Base-by-base conservation (phyloP, 2,888 invertebrate genomes). In the Orchesellides sinensis region DNA sequence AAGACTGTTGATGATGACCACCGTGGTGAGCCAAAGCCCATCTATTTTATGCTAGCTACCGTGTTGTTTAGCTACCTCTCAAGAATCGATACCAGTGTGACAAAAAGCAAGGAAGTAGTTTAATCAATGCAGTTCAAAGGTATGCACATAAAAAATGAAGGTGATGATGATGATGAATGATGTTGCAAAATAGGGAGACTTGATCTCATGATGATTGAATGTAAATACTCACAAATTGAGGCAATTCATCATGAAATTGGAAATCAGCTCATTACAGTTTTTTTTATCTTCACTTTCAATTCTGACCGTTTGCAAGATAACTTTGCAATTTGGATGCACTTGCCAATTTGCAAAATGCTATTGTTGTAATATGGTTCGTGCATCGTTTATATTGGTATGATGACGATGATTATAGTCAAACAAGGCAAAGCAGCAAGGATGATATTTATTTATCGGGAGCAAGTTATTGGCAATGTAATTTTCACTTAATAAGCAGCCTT, bases 161-260 rank as follows among this genome's bases (percentile, higher is more conserved):
- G 47, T 73, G 25, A 49, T 61, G 29, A 63, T 17, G 10, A 56
- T 75, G 66, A 19, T 45, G 29, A 45, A n/a, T n/a, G n/a, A n/a
- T n/a, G n/a, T 14, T 75, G 45, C 75, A 32, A 56, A 66, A 56
- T 25, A 54, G 17, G 40, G 49, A 32, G 25, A 35, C 23, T n/a
- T n/a, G 19, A 17, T 29, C 45, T 59, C 59, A 29, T 23, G 32
- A 27, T 70, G 68, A 21, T 63, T 29, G 40, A 63, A 40, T 63
- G 29, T 25, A 65, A 74, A 65, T 54, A 47, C 27, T 32, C 47
- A 47, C 40, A 85, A 77, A 83, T 81, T 83, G 81, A 81, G 80
- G 83, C 83, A 83, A 85, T 85, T 83, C 78, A 78, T 85, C 83
- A 85, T 63, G 63, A 81, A 73, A 85, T 83, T 85, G 68, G 73